These are phyloP conservation scores for Diplazon laetatorius DNA, from an alignment of 2,888 invertebrate genomes.

Conservation along the genomic window DNA sequence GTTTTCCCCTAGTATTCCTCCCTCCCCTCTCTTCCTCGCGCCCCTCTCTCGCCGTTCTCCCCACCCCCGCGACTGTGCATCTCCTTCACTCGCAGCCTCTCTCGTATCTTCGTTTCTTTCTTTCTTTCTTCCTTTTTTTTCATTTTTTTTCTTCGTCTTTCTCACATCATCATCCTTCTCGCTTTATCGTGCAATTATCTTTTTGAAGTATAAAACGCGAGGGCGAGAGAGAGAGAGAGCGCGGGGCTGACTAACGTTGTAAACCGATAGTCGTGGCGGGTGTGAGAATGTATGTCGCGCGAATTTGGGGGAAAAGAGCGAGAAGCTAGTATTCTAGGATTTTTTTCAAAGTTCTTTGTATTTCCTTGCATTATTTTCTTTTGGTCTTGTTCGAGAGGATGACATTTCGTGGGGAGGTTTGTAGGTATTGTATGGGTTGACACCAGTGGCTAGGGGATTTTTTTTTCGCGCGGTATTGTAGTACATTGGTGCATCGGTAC, in stretches of 20 bases:
- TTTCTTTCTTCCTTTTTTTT: slow-evolving; percentile 27
- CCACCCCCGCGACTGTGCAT: slow-evolving; percentile 1
- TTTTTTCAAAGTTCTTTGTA: too few relatives aligned
- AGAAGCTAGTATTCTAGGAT: too few relatives aligned
- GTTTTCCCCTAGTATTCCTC: slow-evolving; percentile 24
- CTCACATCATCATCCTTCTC: slow-evolving; percentile 3
- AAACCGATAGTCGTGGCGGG: too few relatives aligned
- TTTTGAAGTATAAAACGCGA: too few relatives aligned
- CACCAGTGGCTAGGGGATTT: background rate
- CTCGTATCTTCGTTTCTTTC: background rate
- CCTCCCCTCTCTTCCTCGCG: slow-evolving; percentile 11
- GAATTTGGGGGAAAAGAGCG: too few relatives aligned
- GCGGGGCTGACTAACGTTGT: slow-evolving; percentile 7
- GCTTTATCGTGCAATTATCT: slow-evolving; percentile 16
- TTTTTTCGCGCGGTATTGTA: background rate
- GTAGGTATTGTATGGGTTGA: background rate
- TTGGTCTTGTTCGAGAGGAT: slow-evolving; percentile 70
- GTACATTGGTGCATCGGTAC: too few relatives aligned
- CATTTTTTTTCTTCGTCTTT: background rate
- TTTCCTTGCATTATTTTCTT: too few relatives aligned
- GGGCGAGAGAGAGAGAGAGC: too few relatives aligned
- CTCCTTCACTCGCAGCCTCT: background rate
- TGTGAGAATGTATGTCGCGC: too few relatives aligned
- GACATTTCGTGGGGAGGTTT: slow-evolving; percentile 21
- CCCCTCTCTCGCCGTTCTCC: background rate